Conservation (phyloP, 2,797 vertebrate species). For the Pogonophryne albipinna region DNA sequence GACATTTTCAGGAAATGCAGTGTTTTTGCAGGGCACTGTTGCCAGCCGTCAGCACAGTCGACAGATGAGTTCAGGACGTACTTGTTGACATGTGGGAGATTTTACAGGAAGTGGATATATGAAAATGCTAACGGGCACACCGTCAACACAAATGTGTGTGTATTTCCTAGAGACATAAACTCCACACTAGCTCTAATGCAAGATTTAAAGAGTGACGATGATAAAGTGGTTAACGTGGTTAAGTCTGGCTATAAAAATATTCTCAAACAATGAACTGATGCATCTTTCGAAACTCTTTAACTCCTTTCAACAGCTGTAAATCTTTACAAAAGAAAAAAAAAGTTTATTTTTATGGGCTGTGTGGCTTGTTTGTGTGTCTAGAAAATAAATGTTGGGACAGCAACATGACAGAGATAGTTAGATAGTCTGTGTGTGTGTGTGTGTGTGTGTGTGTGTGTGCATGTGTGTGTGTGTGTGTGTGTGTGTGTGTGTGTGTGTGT, state of each 20-base stretch:
- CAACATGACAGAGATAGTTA: slow-evolving; percentile 19
- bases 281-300: slow-evolving; percentile 28
- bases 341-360: slow-evolving; percentile 29
- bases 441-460: slow-evolving; percentile 43
- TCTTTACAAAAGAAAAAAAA: slow-evolving; percentile 23
- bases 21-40: slow-evolving; percentile 41
- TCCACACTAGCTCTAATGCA: slow-evolving; percentile 14
- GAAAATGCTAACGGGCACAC: slow-evolving; percentile 12
- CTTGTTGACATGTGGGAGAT: slow-evolving; percentile 29
- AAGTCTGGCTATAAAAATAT: slow-evolving; percentile 27
- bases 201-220: slow-evolving; percentile 24
- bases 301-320: slow-evolving; percentile 14
- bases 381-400: slow-evolving; percentile 41
- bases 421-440: slow-evolving; percentile 17
- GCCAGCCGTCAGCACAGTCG: slow-evolving; percentile 24
- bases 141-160: slow-evolving; percentile 31
- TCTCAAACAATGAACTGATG: slow-evolving; percentile 27
- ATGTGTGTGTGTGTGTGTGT: slow-evolving; percentile 41
- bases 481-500: slow-evolving; percentile 37
- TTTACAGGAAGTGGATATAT: slow-evolving; percentile 39
- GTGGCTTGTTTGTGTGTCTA: slow-evolving; percentile 40
- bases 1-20: slow-evolving; percentile 31
- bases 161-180: slow-evolving; percentile 54
- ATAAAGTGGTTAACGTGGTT: slow-evolving; percentile 20
- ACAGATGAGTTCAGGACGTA: slow-evolving; percentile 37